Conservation (phyloP, 1,140 invertebrate species). For the Hestina assimilis region DNA sequence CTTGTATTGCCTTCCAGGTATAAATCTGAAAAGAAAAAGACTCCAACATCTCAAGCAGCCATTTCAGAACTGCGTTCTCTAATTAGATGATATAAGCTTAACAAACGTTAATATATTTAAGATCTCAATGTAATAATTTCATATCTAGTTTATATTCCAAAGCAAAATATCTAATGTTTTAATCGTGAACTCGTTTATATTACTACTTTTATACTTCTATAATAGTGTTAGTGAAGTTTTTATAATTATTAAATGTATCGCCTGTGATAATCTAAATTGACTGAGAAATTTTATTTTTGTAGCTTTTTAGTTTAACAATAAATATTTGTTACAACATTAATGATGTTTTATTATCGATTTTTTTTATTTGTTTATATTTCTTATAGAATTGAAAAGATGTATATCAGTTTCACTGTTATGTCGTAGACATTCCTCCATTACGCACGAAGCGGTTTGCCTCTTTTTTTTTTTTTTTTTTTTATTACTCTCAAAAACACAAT, state of each 20-base stretch:
- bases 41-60: slow-evolving; percentile 51
- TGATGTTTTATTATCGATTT: slow-evolving; percentile 10
- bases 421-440: no score
- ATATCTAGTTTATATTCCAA: slow-evolving; percentile 36
- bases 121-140: slow-evolving; percentile 36
- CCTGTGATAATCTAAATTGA: slow-evolving; percentile 63
- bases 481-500: no score
- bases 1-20: slow-evolving; percentile 50
- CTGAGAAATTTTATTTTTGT: slow-evolving; percentile 56
- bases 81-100: slow-evolving; percentile 55
- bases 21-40: slow-evolving; percentile 65
- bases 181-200: slow-evolving; percentile 15
- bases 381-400: no score
- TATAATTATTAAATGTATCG: slow-evolving; percentile 19
- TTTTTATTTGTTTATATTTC: neutral
- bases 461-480: no score
- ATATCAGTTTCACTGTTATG: no score
- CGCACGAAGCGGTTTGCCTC: no score
- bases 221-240: neutral
- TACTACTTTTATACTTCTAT: neutral
- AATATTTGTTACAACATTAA: slow-evolving; percentile 19
- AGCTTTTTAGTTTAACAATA: slow-evolving; percentile 35
- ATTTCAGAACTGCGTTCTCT: slow-evolving; percentile 60
- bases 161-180: slow-evolving; percentile 8
- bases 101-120: slow-evolving; percentile 20